A percentile compares a stretch with the other conserved stretches of the same genome.
Conservation (phyloP, 2,888 invertebrate species). For the Aquatica leii region DNA sequence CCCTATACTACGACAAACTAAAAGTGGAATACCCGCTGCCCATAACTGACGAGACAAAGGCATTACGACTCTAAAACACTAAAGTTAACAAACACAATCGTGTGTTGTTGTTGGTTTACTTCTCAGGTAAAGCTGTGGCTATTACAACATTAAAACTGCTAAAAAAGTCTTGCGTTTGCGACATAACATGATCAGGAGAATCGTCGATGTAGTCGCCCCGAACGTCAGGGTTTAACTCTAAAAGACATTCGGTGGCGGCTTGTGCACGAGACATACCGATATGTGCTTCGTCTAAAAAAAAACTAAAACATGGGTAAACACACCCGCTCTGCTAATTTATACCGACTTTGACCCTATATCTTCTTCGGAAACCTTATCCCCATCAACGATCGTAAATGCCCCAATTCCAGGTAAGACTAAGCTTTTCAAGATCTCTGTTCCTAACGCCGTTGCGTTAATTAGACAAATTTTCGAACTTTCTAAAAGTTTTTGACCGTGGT, state of each 20-base stretch:
- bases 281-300: conserved; percentile 86
- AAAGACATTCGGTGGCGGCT: conserved; percentile 79
- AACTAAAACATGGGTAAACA: conserved; percentile 64
- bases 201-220: conserved; percentile 93
- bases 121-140: conserved; percentile 79
- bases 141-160: conserved; percentile 88
- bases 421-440: conserved; percentile 95
- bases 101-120: conserved; percentile 60
- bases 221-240: conserved; percentile 93
- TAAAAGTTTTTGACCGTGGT: conserved; percentile 91
- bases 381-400: conserved; percentile 92
- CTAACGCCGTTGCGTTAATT: conserved; percentile 91
- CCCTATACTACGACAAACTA: conserved; percentile 89
- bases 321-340: background rate
- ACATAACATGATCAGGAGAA: conserved; percentile 82
- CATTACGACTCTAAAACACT: conserved; percentile 69
- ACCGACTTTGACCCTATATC: conserved; percentile 92
- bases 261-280: conserved; percentile 87
- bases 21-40: conserved; percentile 84
- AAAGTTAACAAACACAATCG: background rate
- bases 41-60: conserved; percentile 81
- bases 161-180: conserved; percentile 89
- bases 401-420: conserved; percentile 94
- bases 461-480: conserved; percentile 92
- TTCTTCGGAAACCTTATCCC: conserved; percentile 84